Percentiles rank a stretch among this genome's conserved stretches.
phyloP scores from a whole-genome alignment of 35 echinoderm and acorn worm species.

The Heliocidaris tuberculata region DNA sequence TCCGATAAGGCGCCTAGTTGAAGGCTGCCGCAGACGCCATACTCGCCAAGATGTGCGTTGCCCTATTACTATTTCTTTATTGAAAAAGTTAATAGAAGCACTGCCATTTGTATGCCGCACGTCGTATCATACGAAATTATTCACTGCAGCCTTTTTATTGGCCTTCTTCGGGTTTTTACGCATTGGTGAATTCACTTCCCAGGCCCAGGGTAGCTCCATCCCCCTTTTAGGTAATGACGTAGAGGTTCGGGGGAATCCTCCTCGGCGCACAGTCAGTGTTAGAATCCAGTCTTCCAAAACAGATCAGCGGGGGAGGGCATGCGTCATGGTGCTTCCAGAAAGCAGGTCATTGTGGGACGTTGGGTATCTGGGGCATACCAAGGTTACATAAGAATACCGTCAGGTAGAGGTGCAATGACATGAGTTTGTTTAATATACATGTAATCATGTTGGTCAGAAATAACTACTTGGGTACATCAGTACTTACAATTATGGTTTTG shows the following conservation, averaged over 20 bases:
- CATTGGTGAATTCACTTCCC: conserved; percentile 5
- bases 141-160: conserved; percentile 22
- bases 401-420: too few species aligned
- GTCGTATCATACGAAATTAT: conserved; percentile 6
- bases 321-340: neutral
- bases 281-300: neutral
- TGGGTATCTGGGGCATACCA: conserved; percentile 47
- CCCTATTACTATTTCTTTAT: conserved; percentile 14
- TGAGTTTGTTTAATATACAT: too few species aligned
- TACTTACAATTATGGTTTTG: too few species aligned
- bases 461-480: too few species aligned
- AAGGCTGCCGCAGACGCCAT: neutral
- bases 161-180: conserved; percentile 27
- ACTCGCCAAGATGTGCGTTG: neutral
- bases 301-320: neutral
- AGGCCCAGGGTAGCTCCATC: neutral
- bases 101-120: neutral
- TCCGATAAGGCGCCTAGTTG: conserved; percentile 10
- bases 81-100: neutral
- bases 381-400: neutral
- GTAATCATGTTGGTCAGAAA: too few species aligned
- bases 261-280: neutral
- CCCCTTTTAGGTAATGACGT: neutral
- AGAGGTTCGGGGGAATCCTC: neutral
- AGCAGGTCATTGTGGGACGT: conserved; percentile 38